A percentile compares a stretch with the other conserved stretches of the same genome.
Conservation (phyloP, 2,113 vertebrate genomes). For the Malurus elegans region DNA sequence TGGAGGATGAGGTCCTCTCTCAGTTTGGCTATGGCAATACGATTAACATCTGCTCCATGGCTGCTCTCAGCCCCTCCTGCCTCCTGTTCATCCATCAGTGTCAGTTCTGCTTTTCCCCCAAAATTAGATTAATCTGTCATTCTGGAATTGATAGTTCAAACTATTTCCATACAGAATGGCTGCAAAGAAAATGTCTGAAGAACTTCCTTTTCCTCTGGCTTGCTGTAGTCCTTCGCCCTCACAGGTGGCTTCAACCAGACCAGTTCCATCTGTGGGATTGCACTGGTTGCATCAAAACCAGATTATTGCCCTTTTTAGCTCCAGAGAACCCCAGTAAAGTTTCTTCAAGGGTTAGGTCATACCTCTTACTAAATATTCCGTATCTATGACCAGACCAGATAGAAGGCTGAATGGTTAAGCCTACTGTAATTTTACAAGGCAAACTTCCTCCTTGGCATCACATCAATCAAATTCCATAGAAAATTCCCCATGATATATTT, state of each 20-base stretch:
- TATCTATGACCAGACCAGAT: background rate
- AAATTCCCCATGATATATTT: background rate
- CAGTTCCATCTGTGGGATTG: background rate
- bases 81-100: background rate
- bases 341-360: background rate
- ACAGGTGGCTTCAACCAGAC: background rate
- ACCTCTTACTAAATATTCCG: background rate
- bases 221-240: background rate
- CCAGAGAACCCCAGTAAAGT: background rate
- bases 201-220: background rate
- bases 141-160: conserved; percentile 43
- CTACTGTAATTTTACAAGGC: background rate
- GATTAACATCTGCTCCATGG: background rate
- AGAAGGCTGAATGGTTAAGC: background rate
- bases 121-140: conserved; percentile 48
- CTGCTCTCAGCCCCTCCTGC: background rate
- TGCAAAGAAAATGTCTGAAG: conserved; percentile 26
- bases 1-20: background rate
- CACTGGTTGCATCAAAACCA: background rate
- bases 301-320: background rate
- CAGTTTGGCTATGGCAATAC: background rate
- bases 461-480: background rate
- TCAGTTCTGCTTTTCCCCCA: background rate
- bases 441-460: background rate
- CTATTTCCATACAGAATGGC: conserved; percentile 39